Base-by-base conservation (phyloP, 2,797 vertebrate species). In the Pipistrellus kuhlii region DNA sequence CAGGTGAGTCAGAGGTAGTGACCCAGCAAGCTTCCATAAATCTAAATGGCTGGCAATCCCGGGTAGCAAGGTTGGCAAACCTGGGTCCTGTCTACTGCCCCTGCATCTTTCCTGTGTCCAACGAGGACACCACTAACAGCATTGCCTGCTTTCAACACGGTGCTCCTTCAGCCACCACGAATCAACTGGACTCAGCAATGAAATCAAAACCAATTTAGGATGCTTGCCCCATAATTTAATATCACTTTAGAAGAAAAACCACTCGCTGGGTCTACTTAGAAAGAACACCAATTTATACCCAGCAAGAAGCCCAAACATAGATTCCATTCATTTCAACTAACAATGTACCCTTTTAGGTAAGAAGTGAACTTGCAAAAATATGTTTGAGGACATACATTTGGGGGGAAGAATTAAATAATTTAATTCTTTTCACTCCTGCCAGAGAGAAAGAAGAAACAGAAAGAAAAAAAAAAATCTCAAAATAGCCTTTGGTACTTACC, bases 311-410 rank as follows among this genome's bases (percentile, higher is more conserved):
- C 69, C 11, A 7, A 77, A 85, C 75, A 76, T 5, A 6, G 84
- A 84, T 72, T 44, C 44, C 41, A 57, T 48, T 87, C 85, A 91
- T 62, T 92, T 69, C 53, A 48, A 41, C 38, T 44, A 81, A 94
- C 53, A 93, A 82, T 17, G 64, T 0, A 82, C 77, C 69, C 83
- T 69, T 76, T 84, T 46, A 76, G n/a, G 21, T 71, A 80, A 84
- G 23, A 83, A 23, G 15, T 3, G 8, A 51, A 83, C 53, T 30
- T 87, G 62, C 20, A 77, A 62, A 82, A 81, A 81, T 81, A 57
- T 13, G 23, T 71, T n/a, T 30, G 41, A 53, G 51, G 12, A 75
- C 46, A 18, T 2, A 53, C 25, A 44, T 68, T 81, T 90, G 17
- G 21, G 32, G 44, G 13, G 32, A 59, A 93, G 66, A 85, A 95